phyloP scores from a whole-genome alignment of 2,113 vertebrate species.

The Machaerirhynchus nigripectus region DNA sequence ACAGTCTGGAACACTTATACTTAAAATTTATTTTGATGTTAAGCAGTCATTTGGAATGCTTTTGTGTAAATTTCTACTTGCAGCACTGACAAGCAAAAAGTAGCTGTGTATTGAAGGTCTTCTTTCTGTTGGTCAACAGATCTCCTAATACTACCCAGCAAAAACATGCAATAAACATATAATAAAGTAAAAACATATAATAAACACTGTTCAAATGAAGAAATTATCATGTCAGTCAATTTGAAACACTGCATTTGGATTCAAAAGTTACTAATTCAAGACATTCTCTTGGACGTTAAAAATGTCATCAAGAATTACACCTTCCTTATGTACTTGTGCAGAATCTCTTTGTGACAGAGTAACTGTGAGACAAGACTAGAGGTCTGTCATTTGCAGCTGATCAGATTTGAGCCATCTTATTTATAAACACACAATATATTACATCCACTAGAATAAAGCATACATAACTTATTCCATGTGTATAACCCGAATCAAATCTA shows the following conservation, averaged over 20 bases:
- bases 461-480: background rate
- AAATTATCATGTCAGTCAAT: background rate
- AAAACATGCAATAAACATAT: background rate
- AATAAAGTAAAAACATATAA: background rate
- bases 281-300: background rate
- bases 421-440: background rate
- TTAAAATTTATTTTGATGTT: background rate
- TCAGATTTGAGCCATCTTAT: background rate
- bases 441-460: background rate
- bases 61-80: background rate
- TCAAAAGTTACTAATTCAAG: background rate
- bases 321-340: background rate
- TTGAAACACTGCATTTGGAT: background rate
- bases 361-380: background rate
- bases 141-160: background rate
- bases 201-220: background rate
- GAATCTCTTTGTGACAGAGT: background rate
- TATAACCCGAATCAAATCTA: background rate
- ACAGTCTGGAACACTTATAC: background rate
- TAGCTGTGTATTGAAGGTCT: rapidly evolving
- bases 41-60: background rate
- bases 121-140: background rate
- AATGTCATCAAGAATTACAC: background rate
- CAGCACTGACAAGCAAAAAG: background rate
- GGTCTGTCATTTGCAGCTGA: background rate